Conservation (phyloP, 1,140 invertebrate species). For the Drosophila kurseongensis region DNA sequence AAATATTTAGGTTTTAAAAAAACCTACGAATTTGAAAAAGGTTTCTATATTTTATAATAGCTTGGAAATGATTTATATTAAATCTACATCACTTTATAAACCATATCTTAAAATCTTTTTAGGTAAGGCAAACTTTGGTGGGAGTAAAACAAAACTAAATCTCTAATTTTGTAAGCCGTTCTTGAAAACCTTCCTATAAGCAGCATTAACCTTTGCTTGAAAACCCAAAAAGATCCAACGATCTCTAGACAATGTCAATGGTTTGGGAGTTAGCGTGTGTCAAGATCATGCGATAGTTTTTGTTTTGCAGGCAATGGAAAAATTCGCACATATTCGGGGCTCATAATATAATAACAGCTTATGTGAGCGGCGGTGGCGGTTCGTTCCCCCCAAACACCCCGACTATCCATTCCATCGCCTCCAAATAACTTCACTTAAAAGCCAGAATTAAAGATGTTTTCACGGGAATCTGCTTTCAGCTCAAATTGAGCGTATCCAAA, state of each 20-base stretch:
- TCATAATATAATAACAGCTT: constrained; percentile 35
- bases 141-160: no score
- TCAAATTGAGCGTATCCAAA: constrained; percentile 64
- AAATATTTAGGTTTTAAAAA: no score
- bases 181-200: neutral
- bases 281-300: constrained; percentile 40
- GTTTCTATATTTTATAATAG: no score
- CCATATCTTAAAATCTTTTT: no score
- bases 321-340: constrained; percentile 30
- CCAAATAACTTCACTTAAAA: constrained; percentile 17
- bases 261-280: constrained; percentile 41
- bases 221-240: constrained; percentile 2
- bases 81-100: neutral
- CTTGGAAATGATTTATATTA: no score
- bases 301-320: constrained; percentile 7
- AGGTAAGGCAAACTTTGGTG: no score
- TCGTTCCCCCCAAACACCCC: neutral
- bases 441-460: constrained; percentile 47
- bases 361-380: neutral
- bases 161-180: no score
- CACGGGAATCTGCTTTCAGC: constrained; percentile 61
- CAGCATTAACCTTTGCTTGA: constrained; percentile 15
- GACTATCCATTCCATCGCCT: constrained; percentile 7
- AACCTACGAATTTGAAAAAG: no score
- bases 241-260: constrained; percentile 46